phyloP scores from a whole-genome alignment of 1,140 invertebrate species.

The Drosophila rhopaloa region DNA sequence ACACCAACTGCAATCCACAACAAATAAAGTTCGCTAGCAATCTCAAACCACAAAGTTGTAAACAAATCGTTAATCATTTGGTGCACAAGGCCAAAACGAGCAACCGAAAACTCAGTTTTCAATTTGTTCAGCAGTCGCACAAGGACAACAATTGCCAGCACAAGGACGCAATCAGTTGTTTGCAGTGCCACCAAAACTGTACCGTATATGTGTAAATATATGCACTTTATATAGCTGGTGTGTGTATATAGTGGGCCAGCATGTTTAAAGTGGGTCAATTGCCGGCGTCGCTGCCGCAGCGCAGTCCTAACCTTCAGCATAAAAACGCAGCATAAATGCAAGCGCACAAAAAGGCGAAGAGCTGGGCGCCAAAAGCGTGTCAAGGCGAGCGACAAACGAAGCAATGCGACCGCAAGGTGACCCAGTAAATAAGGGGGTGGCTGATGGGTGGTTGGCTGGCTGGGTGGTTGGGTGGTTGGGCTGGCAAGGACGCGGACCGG shows the following conservation, averaged over 20 bases:
- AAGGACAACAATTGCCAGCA: constrained; percentile 48
- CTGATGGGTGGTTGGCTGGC: background rate
- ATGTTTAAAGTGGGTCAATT: constrained; percentile 62
- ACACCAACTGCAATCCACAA: background rate
- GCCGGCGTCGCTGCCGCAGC: constrained; percentile 27
- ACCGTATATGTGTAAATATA: background rate
- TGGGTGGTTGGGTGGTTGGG: constrained; percentile 19
- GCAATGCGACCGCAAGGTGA: constrained; percentile 60
- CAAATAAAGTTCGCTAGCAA: constrained; percentile 7
- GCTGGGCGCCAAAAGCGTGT: constrained; percentile 60
- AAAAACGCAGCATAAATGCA: constrained; percentile 75
- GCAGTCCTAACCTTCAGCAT: constrained; percentile 75
- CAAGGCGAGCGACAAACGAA: constrained; percentile 59
- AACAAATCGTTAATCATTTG: constrained; percentile 70
- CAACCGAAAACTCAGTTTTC: constrained; percentile 44
- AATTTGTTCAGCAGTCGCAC: constrained; percentile 46
- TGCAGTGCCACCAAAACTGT: constrained; percentile 31
- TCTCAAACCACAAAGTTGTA: constrained; percentile 44
- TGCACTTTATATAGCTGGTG: background rate
- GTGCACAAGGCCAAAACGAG: constrained; percentile 33
- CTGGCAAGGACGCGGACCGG: constrained; percentile 42
- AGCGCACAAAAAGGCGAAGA: constrained; percentile 55
- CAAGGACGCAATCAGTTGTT: constrained; percentile 66
- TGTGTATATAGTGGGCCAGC: constrained; percentile 4
- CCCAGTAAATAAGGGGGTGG: constrained; percentile 66